phyloP scores from a whole-genome alignment of 2,797 vertebrate species.

The Pachyuromys duprasi region DNA sequence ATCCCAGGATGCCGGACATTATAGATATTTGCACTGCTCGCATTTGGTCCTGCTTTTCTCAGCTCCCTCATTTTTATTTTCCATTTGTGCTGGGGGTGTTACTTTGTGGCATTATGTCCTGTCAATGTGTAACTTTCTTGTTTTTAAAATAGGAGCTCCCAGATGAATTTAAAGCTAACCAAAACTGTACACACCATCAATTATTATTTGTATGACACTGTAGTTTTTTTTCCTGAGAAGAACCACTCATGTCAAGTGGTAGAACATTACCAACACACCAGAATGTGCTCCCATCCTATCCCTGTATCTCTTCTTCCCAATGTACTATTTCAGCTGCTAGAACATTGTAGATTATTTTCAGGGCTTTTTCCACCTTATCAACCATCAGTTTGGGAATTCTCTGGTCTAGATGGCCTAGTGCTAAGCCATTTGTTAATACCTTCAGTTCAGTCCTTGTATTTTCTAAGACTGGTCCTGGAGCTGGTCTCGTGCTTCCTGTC shows the following conservation, averaged over 20 bases:
- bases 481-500: background rate
- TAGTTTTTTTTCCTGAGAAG: background rate
- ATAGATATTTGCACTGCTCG: background rate
- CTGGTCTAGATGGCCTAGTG: background rate
- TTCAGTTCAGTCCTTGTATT: background rate
- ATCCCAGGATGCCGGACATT: too few relatives aligned
- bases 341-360: background rate
- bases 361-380: background rate
- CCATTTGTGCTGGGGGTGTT: background rate
- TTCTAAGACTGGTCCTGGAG: background rate
- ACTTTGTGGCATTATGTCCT: background rate
- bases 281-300: background rate
- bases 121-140: background rate
- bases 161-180: background rate
- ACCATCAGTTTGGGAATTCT: background rate
- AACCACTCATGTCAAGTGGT: background rate
- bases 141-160: background rate
- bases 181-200: background rate
- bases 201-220: background rate
- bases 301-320: background rate
- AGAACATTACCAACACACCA: background rate
- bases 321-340: background rate
- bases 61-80: background rate
- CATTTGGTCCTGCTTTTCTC: background rate
- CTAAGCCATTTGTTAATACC: background rate